phyloP scores from a whole-genome alignment of 2,888 invertebrate species.

The Caenorhabditis sulstoni region DNA sequence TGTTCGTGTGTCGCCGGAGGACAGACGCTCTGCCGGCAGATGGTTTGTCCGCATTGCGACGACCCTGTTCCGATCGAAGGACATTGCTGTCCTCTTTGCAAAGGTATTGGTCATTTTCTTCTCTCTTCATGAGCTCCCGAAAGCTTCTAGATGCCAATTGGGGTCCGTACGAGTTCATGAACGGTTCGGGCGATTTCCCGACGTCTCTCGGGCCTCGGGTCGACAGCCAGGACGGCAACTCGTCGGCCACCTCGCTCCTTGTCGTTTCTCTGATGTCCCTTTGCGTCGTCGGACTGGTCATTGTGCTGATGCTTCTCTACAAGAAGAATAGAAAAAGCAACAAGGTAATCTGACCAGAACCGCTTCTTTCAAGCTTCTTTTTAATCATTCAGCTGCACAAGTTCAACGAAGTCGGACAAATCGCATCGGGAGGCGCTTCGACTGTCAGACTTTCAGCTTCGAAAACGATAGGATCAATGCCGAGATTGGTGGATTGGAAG shows the following conservation, averaged over 20 bases:
- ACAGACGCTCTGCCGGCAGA: slow-evolving; percentile 74
- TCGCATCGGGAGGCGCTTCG: slow-evolving; percentile 55
- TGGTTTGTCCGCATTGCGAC: slow-evolving; percentile 74
- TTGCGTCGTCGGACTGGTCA: slow-evolving; percentile 60
- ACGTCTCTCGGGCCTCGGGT: slow-evolving; percentile 37
- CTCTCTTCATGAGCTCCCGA: neutral
- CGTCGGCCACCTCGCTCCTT: slow-evolving; percentile 35
- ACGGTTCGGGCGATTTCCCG: slow-evolving; percentile 34
- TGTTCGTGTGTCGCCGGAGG: slow-evolving; percentile 77
- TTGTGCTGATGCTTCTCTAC: slow-evolving; percentile 70
- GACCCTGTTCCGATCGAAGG: slow-evolving; percentile 82
- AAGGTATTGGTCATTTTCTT: slow-evolving; percentile 77
- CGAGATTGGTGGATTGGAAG: slow-evolving; percentile 66
- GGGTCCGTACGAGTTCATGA: slow-evolving; percentile 59
- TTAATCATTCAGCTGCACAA: slow-evolving; percentile 60
- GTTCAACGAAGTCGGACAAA: slow-evolving; percentile 57
- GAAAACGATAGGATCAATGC: slow-evolving; percentile 68
- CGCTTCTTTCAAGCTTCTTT: too few relatives aligned
- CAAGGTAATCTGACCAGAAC: slow-evolving; percentile 57
- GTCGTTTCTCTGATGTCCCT: slow-evolving; percentile 52
- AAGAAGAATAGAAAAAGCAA: slow-evolving; percentile 64
- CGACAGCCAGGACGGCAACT: slow-evolving; percentile 18
- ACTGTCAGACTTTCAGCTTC: slow-evolving; percentile 66
- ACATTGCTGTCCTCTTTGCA: slow-evolving; percentile 83
- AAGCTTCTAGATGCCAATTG: slow-evolving; percentile 56